These are phyloP conservation scores for Clupea harengus DNA, from an alignment of 2,113 vertebrate genomes.

Conservation along the genomic window DNA sequence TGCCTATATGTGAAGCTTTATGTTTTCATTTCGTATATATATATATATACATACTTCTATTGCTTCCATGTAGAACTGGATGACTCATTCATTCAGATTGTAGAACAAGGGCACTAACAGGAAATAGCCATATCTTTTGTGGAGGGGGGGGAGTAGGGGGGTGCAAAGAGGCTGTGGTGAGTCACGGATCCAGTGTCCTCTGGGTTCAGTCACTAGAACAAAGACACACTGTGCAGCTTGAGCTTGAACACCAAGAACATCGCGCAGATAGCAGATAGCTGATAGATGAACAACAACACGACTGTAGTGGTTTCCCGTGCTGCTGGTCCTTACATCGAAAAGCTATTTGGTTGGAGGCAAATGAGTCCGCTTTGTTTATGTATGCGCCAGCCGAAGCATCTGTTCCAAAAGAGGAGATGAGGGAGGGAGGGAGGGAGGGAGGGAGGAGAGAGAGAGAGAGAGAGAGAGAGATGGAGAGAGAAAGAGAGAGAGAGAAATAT, in stretches of 20 bases:
- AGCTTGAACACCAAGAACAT: background rate
- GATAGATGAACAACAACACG: background rate
- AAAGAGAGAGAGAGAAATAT: background rate
- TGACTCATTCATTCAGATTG: no score
- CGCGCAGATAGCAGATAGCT: background rate
- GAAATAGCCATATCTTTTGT: background rate
- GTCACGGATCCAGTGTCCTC: background rate
- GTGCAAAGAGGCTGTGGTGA: background rate
- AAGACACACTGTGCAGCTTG: background rate
- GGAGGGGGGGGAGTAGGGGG: background rate
- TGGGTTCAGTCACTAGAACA: background rate
- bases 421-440: background rate
- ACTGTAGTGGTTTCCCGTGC: background rate
- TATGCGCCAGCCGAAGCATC: constrained; percentile 15
- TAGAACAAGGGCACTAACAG: background rate
- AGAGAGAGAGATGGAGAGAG: background rate
- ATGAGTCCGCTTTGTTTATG: background rate
- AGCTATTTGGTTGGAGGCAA: background rate
- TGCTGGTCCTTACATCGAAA: background rate
- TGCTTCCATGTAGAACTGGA: no score
- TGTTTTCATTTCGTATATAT: no score
- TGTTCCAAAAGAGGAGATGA: background rate
- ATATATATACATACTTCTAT: no score
- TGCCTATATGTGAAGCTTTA: no score
- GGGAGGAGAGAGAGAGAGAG: background rate